Evolutionary conservation across 92 coral and sea anemone species (phyloP).

Genomic region (Meandrina meandrites): DNA sequence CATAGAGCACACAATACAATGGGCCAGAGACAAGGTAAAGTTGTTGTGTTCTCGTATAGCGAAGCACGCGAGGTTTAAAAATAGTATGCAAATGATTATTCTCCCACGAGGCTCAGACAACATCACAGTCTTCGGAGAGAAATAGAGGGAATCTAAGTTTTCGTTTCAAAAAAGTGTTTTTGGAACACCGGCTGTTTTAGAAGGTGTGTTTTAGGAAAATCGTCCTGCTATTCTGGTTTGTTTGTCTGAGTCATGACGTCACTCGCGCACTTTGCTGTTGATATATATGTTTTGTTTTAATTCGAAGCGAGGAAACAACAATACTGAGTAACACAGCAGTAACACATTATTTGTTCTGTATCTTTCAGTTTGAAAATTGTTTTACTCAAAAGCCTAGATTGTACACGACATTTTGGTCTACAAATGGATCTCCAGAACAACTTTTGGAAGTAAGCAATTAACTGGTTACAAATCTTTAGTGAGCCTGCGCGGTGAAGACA

Average conservation of each 20-base stretch:
- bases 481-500: not conserved
- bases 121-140: too few species aligned
- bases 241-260: too few species aligned
- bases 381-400: conserved; percentile 82
- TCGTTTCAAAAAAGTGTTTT: too few species aligned
- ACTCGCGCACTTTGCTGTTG: too few species aligned
- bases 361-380: conserved; percentile 86
- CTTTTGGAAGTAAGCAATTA: conserved; percentile 60
- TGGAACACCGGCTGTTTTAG: too few species aligned
- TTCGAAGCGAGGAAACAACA: not conserved
- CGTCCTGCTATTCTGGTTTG: too few species aligned
- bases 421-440: conserved; percentile 65
- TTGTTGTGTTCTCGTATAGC: not conserved
- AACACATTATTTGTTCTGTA: not conserved
- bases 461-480: not conserved
- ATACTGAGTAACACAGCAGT: not conserved
- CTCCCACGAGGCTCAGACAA: too few species aligned
- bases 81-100: too few species aligned
- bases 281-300: not conserved
- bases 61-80: too few species aligned
- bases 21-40: conserved; percentile 98
- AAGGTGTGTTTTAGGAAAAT: too few species aligned
- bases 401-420: conserved; percentile 81
- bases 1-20: conserved; percentile 96
- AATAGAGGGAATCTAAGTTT: too few species aligned